A percentile compares a stretch with the other conserved stretches of the same genome.
Conservation (phyloP, 2,888 invertebrate genomes). For the Conomelus anceps region DNA sequence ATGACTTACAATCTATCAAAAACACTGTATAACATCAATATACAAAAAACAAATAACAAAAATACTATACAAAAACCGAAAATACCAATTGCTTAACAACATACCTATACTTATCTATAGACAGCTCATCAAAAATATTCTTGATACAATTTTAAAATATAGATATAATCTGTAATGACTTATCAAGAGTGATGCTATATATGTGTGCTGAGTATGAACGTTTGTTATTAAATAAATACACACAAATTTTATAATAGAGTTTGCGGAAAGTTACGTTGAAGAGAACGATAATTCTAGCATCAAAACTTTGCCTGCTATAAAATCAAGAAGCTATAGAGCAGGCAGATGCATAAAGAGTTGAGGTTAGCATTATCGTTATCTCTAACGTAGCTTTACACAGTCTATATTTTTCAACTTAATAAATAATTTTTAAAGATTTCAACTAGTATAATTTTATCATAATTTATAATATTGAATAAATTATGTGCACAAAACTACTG, state of each 20-base stretch:
- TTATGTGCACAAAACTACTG: neutral
- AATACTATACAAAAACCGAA: neutral
- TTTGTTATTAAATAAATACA: neutral
- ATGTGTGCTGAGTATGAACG: neutral
- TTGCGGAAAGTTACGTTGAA: too few relatives aligned
- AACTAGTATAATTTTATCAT: neutral
- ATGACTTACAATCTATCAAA: neutral
- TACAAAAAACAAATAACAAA: neutral
- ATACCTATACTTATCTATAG: too few relatives aligned
- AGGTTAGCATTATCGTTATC: too few relatives aligned
- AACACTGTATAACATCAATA: neutral
- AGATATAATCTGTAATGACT: neutral
- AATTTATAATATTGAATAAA: neutral
- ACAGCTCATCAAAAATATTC: neutral
- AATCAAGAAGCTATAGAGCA: too few relatives aligned
- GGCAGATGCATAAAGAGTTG: too few relatives aligned
- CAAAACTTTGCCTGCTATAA: too few relatives aligned
- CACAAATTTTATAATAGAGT: neutral
- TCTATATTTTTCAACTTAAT: neutral
- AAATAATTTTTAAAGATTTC: too few relatives aligned
- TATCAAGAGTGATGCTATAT: neutral
- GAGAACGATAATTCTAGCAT: too few relatives aligned
- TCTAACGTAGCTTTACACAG: too few relatives aligned
- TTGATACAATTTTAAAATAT: neutral
- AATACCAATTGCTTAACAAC: neutral